Conservation (phyloP, 2,797 vertebrate genomes). For the Pteropus rufus region DNA sequence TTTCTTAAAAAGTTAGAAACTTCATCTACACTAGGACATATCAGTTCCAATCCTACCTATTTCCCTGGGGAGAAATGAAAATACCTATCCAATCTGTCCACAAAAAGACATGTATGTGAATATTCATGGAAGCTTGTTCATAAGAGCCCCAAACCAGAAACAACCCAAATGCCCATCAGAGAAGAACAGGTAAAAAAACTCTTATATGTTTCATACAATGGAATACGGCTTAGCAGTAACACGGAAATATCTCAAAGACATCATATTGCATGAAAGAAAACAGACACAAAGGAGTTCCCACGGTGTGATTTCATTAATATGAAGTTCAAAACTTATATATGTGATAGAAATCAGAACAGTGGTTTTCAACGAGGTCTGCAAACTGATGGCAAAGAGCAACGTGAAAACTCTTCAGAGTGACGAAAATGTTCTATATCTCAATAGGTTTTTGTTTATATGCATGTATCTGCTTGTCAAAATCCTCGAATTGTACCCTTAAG, state of each 20-base stretch:
- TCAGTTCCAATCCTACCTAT: not conserved
- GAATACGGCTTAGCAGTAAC: not conserved
- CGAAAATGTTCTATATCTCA: not conserved
- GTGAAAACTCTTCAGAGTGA: not conserved
- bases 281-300: not conserved
- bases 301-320: not conserved
- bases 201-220: not conserved
- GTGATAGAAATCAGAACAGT: not conserved
- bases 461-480: not conserved
- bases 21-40: not conserved
- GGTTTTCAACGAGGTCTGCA: not conserved
- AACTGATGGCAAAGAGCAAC: not conserved
- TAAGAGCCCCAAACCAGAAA: not conserved
- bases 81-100: not conserved
- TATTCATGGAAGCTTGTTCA: not conserved
- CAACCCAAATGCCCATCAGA: not conserved
- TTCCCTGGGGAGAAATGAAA: not conserved
- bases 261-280: not conserved
- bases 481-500: not conserved
- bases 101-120: not conserved
- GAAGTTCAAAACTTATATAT: not conserved
- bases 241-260: not conserved
- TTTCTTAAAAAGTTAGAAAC: not conserved
- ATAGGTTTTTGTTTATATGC: not conserved
- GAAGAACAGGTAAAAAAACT: not conserved